phyloP scores from a whole-genome alignment of 2,797 vertebrate genomes.

The Austrolebias charrua region DNA sequence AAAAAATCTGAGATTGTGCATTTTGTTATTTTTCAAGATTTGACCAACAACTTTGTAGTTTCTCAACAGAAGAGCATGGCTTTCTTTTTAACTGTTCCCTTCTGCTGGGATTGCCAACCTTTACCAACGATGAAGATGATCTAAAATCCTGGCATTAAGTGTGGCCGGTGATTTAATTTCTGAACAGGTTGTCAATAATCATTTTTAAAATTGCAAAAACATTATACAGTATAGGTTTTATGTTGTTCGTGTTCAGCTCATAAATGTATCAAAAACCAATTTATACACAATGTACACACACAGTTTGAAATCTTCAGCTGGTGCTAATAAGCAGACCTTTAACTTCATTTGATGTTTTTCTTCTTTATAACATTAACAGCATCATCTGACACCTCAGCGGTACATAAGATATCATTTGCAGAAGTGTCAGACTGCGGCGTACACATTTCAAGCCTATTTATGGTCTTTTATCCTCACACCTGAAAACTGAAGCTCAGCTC shows the following conservation, averaged over 20 bases:
- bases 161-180: background rate
- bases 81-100: too few relatives aligned
- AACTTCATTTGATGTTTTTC: conserved; percentile 1
- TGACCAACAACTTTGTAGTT: too few relatives aligned
- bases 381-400: conserved; percentile 38
- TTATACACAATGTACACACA: background rate
- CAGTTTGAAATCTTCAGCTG: conserved; percentile 2
- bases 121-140: too few relatives aligned
- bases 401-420: conserved; percentile 46
- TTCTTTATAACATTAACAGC: conserved; percentile 18
- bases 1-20: too few relatives aligned
- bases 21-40: too few relatives aligned
- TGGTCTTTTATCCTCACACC: conserved; percentile 37
- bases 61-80: too few relatives aligned
- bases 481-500: conserved; percentile 27
- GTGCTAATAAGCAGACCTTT: conserved; percentile 1
- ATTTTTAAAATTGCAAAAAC: background rate
- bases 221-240: background rate
- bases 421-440: conserved; percentile 31
- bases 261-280: background rate
- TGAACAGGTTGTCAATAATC: background rate
- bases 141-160: too few relatives aligned
- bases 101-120: too few relatives aligned
- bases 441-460: conserved; percentile 36
- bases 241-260: background rate